These are phyloP conservation scores for Platerodrilus igneus DNA, from an alignment of 2,888 invertebrate genomes.

Conservation along the genomic window DNA sequence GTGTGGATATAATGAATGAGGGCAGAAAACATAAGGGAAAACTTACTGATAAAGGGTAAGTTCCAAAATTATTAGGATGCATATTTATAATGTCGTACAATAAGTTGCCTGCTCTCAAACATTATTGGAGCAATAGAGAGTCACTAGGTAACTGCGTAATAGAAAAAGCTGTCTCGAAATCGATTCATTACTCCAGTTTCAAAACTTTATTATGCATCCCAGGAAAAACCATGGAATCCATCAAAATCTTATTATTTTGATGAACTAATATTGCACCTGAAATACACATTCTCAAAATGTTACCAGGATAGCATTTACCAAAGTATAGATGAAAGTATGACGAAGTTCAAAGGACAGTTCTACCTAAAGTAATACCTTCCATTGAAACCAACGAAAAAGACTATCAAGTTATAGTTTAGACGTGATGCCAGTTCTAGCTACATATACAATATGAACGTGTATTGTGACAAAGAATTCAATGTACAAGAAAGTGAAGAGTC, in stretches of 20 bases:
- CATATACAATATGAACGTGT: no score
- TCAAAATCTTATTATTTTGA: slow-evolving; percentile 6
- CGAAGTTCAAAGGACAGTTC: slow-evolving; percentile 5
- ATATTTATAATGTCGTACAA: slow-evolving; percentile 11
- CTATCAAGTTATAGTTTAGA: no score
- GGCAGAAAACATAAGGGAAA: slow-evolving; percentile 10
- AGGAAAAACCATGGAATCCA: slow-evolving; percentile 9
- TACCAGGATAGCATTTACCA: slow-evolving; percentile 3
- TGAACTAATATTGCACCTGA: slow-evolving; percentile 5
- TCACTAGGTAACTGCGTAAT: slow-evolving; percentile 6
- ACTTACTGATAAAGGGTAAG: slow-evolving; percentile 8
- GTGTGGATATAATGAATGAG: slow-evolving; percentile 11
- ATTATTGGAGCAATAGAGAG: slow-evolving; percentile 8
- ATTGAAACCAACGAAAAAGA: no score
- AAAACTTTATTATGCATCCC: slow-evolving; percentile 6
- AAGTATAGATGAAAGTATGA: slow-evolving; percentile 4
- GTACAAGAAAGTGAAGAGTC: slow-evolving; percentile 22
- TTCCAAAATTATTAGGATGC: slow-evolving; percentile 7
- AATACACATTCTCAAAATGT: slow-evolving; percentile 9
- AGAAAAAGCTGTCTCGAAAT: slow-evolving; percentile 7
- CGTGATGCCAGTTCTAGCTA: no score
- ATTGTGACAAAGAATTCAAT: no score
- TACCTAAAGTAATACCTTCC: no score
- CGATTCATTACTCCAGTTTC: slow-evolving; percentile 4
- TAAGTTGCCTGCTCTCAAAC: slow-evolving; percentile 7